Conservation (phyloP, 35 echinoderm and acorn worm species). For the Amphiura filiformis region DNA sequence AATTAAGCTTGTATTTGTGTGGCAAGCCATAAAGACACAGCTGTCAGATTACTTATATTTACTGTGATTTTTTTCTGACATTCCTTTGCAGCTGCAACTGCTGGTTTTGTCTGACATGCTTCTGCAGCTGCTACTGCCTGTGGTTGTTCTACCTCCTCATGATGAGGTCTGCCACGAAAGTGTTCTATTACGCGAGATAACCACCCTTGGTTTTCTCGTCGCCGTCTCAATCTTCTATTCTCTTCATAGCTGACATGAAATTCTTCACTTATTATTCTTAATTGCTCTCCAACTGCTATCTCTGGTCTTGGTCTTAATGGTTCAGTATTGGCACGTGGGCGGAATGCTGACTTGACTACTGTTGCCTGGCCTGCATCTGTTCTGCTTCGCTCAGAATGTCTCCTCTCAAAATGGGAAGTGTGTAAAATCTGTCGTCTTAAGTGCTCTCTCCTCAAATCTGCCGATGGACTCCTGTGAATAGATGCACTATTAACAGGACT, state of each 20-base stretch:
- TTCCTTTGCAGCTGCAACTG: too few relatives aligned
- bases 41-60: too few relatives aligned
- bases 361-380: conserved; percentile 9
- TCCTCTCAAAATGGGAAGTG: background rate
- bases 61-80: too few relatives aligned
- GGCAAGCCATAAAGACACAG: too few relatives aligned
- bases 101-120: background rate
- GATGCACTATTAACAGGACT: background rate
- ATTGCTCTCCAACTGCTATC: conserved; percentile 47
- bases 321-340: conserved; percentile 62
- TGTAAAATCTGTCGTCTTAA: background rate
- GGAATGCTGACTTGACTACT: conserved; percentile 41
- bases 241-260: conserved; percentile 31
- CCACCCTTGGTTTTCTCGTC: background rate
- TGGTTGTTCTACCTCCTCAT: background rate
- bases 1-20: too few relatives aligned
- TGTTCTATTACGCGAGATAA: background rate
- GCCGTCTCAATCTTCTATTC: background rate
- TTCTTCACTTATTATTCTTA: conserved; percentile 71
- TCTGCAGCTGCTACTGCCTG: background rate
- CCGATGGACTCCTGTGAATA: too few relatives aligned
- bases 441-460: background rate
- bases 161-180: background rate
- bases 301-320: conserved; percentile 45
- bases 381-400: conserved; percentile 54